Base-by-base conservation (phyloP, 53 echinoderm and acorn worm genomes). In the Arbacia lixula region DNA sequence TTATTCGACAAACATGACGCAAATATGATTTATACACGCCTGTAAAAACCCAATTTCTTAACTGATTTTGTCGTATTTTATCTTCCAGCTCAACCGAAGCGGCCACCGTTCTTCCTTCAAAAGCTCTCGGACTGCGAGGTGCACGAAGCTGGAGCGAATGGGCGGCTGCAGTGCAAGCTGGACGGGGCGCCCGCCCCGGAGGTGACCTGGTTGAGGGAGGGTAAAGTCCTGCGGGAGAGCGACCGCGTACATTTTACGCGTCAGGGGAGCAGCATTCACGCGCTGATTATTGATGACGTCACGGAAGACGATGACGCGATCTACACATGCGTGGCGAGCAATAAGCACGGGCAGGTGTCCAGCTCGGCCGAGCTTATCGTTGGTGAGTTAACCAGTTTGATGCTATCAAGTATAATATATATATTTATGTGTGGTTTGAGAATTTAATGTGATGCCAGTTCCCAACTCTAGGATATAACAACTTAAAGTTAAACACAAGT, bases 241-340 rank as follows among this genome's bases (percentile, higher is more conserved):
- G 87, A 87, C 62, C 67, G 53, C 34, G 74, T 84, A 43, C 79
- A 78, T 40, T 46, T 91, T 16, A 34, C 46, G 12, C 78, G 71
- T 24, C 68, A 67, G 12, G 86, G 77, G 9, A 87, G 92, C 77
- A 90, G 92, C 42, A 87, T 77, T 30, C 87, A 90, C 62, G 85
- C 92, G 1, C 85, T 97, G 29, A 73, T 86, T 39, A 86, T 97
- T 51, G 83, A 37, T 83, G 88, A 94, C 88, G 94, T 94, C 85
- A 84, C 43, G 11, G 90, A 87, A 32, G 92, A 97, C 6, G 97
- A 97, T 20, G 97, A 97, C 56, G 94, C 94, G 11, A 89, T 94
- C 53, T 97, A 94, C 57, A 97, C 97, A 17, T 94, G 94, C 34
- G 83, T 91, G 19, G 97, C 97, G 6, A 93, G 88, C 83, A 97